Base-by-base conservation (phyloP, 2,888 invertebrate species). In the Celastrina argiolus region DNA sequence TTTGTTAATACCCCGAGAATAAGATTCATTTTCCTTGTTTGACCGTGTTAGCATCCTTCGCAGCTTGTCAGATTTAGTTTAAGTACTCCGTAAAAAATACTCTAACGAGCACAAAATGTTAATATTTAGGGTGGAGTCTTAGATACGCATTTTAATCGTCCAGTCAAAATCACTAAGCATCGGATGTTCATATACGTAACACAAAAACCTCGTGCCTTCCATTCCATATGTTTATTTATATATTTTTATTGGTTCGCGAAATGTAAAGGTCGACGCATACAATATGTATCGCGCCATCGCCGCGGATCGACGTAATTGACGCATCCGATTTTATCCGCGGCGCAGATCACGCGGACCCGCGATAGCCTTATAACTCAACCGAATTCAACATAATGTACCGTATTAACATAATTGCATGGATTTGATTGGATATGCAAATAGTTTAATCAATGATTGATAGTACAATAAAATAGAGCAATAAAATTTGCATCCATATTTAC, bases 251-350 rank as follows among this genome's bases (percentile, higher is more conserved):
- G 61, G 22, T 61, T 70, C 68, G 67, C 69, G 69, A 71, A 74
- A 74, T 73, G 71, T 85, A 84, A 87, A 80, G 87, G 84, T 79
- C 75, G 79, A 78, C 79, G 83, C 83, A 86, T 80, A 86, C 84
- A 82, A 87, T 87, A 89, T 88, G 88, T 87, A 88, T 88, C 87
- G 80, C 76, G 73, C 81, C 83, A 87, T 87, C 87, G 82, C 76
- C 71, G 76, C 74, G 79, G 80, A 87, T 85, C 77, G 74, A 75
- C 84, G 84, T 91, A 91, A 91, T 91, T 91, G 90, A 91, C 90
- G 86, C 87, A 81, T 81, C 78, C 82, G 88, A 88, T 87, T 86
- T 82, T 83, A 88, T 88, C 85, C 87, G 79, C 83, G 82, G 79
- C 82, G 84, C 83, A 84, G 87, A 89, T 89, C 85, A 82, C 82